phyloP scores from a whole-genome alignment of 2,888 invertebrate genomes.

The Pyralis farinalis region DNA sequence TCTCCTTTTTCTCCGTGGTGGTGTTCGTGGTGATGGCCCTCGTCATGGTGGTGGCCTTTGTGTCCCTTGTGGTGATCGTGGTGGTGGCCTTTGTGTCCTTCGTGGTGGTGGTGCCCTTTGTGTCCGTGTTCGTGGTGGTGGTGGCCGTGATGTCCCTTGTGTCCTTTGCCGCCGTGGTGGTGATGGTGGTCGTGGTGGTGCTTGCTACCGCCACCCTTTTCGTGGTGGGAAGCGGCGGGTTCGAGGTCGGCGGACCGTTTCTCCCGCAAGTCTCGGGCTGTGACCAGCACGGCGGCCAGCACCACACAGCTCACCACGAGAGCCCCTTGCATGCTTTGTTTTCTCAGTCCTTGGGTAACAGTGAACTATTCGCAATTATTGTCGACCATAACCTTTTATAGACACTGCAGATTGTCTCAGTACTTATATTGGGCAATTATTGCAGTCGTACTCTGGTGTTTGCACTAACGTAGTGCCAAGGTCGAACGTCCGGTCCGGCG shows the following conservation, averaged over 20 bases:
- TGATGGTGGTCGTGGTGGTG: slow-evolving; percentile 83
- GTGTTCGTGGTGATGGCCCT: slow-evolving; percentile 83
- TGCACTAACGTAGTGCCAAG: slow-evolving; percentile 55
- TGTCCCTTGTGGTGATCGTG: slow-evolving; percentile 82
- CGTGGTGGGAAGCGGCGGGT: slow-evolving; percentile 69
- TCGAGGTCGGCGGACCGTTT: slow-evolving; percentile 75
- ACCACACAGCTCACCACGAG: slow-evolving; percentile 48
- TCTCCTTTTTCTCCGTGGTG: slow-evolving; percentile 84
- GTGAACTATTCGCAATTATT: slow-evolving; percentile 41
- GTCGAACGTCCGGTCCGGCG: slow-evolving; percentile 37
- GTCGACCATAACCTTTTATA: slow-evolving; percentile 62
- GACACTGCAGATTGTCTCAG: slow-evolving; percentile 61
- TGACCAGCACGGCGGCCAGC: slow-evolving; percentile 62
- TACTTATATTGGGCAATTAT: slow-evolving; percentile 55
- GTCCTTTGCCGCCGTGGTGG: slow-evolving; percentile 84
- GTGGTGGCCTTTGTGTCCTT: slow-evolving; percentile 81
- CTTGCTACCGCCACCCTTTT: slow-evolving; percentile 83
- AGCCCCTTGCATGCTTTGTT: slow-evolving; percentile 56
- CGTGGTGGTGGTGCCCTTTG: slow-evolving; percentile 88
- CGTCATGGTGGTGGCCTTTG: slow-evolving; percentile 84
- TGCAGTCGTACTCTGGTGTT: slow-evolving; percentile 40
- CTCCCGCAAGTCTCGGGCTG: slow-evolving; percentile 62
- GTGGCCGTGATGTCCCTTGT: slow-evolving; percentile 85
- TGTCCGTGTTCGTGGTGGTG: slow-evolving; percentile 85
- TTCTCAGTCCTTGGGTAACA: slow-evolving; percentile 38